Conservation (phyloP, 2,888 invertebrate species). For the Ormyrus rosae region DNA sequence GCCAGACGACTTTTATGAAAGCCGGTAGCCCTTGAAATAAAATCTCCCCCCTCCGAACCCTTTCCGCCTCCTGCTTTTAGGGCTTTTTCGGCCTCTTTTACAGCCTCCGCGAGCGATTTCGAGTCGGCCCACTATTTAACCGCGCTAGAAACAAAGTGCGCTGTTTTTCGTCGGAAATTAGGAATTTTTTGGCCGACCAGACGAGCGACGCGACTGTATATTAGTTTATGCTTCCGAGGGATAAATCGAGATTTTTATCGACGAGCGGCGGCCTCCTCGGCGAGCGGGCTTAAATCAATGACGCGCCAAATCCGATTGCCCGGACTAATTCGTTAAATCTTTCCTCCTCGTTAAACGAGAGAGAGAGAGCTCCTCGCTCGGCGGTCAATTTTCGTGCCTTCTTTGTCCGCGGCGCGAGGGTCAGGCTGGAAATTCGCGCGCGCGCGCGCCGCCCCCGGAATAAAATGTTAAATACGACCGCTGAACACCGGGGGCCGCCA, state of each 20-base stretch:
- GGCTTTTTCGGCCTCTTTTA: constrained; percentile 3
- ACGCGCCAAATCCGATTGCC: neutral
- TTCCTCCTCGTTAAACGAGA: constrained; percentile 34
- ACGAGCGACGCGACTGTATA: no score
- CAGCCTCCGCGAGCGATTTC: no score
- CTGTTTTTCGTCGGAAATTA: no score
- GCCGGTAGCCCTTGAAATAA: constrained; percentile 62
- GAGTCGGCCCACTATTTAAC: no score
- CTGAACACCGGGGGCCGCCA: constrained; percentile 74
- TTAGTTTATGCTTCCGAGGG: no score
- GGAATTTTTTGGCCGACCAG: no score
- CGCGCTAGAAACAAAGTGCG: no score
- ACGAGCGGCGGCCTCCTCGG: neutral
- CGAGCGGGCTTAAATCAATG: constrained; percentile 13
- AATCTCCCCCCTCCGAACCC: constrained; percentile 68
- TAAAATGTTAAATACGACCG: constrained; percentile 74
- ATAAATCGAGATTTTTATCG: no score
- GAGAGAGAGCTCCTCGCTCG: neutral
- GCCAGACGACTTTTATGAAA: constrained; percentile 76
- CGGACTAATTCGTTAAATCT: constrained; percentile 46
- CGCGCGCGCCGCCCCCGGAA: constrained; percentile 62
- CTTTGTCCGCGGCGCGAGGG: constrained; percentile 52
- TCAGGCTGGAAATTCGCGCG: constrained; percentile 19
- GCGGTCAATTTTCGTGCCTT: constrained; percentile 25
- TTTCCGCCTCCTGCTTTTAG: constrained; percentile 50